Evolutionary conservation across 2,113 vertebrate genomes (phyloP).

Genomic region (Megaptera novaeangliae): DNA sequence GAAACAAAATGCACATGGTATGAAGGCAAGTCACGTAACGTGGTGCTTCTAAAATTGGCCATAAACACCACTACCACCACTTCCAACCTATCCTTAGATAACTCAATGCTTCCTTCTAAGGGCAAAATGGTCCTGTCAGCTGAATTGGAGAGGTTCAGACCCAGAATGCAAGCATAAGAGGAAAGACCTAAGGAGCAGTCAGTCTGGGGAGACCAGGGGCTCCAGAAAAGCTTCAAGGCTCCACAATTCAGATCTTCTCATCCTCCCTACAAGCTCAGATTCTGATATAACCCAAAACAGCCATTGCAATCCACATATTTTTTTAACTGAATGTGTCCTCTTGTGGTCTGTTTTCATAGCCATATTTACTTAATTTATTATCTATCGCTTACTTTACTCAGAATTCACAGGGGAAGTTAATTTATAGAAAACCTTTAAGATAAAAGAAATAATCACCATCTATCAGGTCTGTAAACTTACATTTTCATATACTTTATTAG

Average conservation of each 20-base stretch:
- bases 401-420: background rate
- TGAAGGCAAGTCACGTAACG: slow-evolving; percentile 27
- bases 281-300: background rate
- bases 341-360: background rate
- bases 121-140: background rate
- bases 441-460: background rate
- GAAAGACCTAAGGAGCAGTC: background rate
- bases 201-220: background rate
- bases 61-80: background rate
- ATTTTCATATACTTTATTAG: background rate
- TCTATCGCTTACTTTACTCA: background rate
- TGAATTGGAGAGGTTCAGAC: background rate
- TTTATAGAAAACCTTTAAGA: background rate
- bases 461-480: background rate
- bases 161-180: background rate
- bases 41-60: background rate
- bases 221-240: background rate
- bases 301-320: background rate
- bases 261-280: background rate
- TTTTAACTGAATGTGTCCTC: background rate
- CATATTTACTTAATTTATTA: background rate
- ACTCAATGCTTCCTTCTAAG: background rate
- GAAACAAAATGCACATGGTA: slow-evolving; percentile 28
- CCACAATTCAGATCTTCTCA: background rate
- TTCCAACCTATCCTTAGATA: background rate